These are phyloP conservation scores for Macrostomum lignano DNA, from an alignment of 1,140 invertebrate species.

Conservation along the genomic window DNA sequence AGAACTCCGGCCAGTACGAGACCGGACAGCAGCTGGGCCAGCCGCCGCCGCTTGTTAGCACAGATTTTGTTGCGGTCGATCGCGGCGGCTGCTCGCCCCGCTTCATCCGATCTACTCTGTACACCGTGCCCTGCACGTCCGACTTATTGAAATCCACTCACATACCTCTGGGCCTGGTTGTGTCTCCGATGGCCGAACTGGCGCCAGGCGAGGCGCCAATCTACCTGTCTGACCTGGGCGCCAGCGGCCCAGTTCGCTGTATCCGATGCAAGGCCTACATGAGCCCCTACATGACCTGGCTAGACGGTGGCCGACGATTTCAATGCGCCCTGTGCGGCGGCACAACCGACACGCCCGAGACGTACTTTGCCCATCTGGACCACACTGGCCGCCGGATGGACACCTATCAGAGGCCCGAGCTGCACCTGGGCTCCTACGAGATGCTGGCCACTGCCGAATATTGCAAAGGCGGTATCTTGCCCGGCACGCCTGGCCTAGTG, in stretches of 20 bases:
- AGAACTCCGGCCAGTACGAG: no score
- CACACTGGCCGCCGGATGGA: conserved; percentile 70
- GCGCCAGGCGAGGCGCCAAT: conserved; percentile 28
- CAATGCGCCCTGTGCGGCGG: conserved; percentile 83
- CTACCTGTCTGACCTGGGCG: neutral
- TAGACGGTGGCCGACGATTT: conserved; percentile 78
- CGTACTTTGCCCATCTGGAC: conserved; percentile 93
- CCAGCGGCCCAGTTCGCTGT: conserved; percentile 60
- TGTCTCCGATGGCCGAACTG: conserved; percentile 58
- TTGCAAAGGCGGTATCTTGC: conserved; percentile 61
- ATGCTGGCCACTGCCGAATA: conserved; percentile 86
- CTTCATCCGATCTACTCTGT: conserved; percentile 68
- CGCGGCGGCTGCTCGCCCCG: conserved; percentile 65
- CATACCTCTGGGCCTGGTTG: conserved; percentile 65
- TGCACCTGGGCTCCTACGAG: conserved; percentile 80
- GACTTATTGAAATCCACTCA: conserved; percentile 79
- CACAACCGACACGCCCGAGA: conserved; percentile 44
- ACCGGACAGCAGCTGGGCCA: no score
- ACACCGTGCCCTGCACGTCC: conserved; percentile 60
- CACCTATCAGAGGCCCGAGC: conserved; percentile 66
- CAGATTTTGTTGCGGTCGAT: conserved; percentile 65
- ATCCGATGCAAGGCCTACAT: conserved; percentile 94
- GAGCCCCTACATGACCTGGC: conserved; percentile 90
- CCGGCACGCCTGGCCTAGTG: conserved; percentile 71
- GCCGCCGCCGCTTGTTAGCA: conserved; percentile 82